Evolutionary conservation across 2,888 invertebrate species (phyloP).

Genomic region (Ornithoptera priamus): DNA sequence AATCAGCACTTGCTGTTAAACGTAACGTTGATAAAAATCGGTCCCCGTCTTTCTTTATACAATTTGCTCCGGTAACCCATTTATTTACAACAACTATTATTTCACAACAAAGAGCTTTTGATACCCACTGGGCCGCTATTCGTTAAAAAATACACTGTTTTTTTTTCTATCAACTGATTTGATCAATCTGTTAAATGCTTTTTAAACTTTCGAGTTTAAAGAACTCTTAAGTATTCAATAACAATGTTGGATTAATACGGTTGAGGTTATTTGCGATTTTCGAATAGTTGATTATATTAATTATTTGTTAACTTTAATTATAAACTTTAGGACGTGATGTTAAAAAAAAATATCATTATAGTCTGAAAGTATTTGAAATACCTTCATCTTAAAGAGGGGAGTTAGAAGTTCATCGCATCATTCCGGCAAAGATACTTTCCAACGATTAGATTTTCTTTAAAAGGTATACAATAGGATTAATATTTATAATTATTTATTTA

Average conservation of each 20-base stretch:
- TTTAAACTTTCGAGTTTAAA: constrained; percentile 12
- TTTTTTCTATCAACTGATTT: constrained; percentile 33
- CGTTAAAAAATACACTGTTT: constrained; percentile 36
- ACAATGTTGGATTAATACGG: constrained; percentile 3
- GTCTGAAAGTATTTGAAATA: no score
- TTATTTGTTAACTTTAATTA: no score
- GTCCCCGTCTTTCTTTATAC: constrained; percentile 49
- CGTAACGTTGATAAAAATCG: constrained; percentile 69
- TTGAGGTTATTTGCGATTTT: neutral
- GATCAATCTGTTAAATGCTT: constrained; percentile 13
- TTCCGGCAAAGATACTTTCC: no score
- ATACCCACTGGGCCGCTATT: constrained; percentile 42
- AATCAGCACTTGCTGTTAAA: constrained; percentile 59
- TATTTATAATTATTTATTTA: no score
- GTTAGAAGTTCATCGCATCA: no score
- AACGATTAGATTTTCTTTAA: no score
- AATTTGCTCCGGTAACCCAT: constrained; percentile 64
- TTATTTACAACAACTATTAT: constrained; percentile 54
- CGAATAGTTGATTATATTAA: neutral
- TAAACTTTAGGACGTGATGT: no score
- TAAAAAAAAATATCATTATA: no score
- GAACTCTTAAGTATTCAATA: constrained; percentile 2
- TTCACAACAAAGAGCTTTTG: constrained; percentile 57
- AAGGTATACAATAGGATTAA: no score
- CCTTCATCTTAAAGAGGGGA: no score